Conservation (phyloP, 2,888 invertebrate species). For the Epinotia bilunana region DNA sequence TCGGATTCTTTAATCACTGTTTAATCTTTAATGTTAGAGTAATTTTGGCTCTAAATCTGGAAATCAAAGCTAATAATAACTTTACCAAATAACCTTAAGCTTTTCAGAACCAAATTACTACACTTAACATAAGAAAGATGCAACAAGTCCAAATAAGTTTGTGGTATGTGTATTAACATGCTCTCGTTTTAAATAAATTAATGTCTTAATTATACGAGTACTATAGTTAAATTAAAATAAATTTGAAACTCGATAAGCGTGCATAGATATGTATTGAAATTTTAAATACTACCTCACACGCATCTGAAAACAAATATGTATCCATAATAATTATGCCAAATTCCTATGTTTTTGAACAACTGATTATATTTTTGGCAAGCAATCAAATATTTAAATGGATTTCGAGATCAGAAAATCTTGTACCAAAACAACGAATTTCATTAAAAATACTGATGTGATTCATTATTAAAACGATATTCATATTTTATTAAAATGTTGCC, state of each 20-base stretch:
- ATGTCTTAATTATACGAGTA: slow-evolving; percentile 38
- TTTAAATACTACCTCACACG: slow-evolving; percentile 9
- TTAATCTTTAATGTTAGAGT: too few species aligned
- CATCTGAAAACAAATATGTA: background rate
- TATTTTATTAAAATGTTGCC: too few species aligned
- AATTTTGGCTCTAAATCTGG: too few species aligned
- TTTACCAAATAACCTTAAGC: too few species aligned
- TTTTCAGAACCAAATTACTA: too few species aligned
- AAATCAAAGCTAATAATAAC: too few species aligned
- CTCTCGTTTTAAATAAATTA: slow-evolving; percentile 32
- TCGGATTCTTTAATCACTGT: too few species aligned
- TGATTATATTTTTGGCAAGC: background rate
- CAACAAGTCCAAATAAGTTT: slow-evolving; percentile 10
- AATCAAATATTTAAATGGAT: slow-evolving; percentile 15
- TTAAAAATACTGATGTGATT: background rate
- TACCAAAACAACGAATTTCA: background rate
- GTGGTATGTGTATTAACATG: slow-evolving; percentile 17
- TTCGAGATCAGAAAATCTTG: background rate
- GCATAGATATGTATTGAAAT: slow-evolving; percentile 11
- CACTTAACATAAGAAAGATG: too few species aligned
- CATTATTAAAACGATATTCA: background rate
- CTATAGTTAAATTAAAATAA: slow-evolving; percentile 16
- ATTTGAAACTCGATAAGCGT: background rate
- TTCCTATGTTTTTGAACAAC: slow-evolving; percentile 4
- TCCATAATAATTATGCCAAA: slow-evolving; percentile 6